Evolutionary conservation across 2,888 invertebrate species (phyloP).

Genomic region (Melieria omissa): DNA sequence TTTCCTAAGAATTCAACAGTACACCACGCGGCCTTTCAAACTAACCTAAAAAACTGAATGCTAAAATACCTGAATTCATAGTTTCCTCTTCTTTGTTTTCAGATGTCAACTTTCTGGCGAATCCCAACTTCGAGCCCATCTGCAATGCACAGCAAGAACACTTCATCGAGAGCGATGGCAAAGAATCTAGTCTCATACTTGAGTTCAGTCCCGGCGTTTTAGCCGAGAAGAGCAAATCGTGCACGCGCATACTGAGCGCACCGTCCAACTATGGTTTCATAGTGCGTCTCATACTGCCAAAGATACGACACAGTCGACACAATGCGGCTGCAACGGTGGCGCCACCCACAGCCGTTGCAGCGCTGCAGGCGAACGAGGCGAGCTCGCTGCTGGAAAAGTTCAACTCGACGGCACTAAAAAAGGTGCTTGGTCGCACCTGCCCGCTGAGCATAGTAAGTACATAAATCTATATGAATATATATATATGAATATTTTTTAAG

Average conservation of each 20-base stretch:
- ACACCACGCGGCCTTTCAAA: too few species aligned
- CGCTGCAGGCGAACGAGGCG: slow-evolving; percentile 43
- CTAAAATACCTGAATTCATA: background rate
- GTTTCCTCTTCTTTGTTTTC: slow-evolving; percentile 33
- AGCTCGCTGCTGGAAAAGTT: slow-evolving; percentile 46
- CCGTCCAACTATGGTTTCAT: slow-evolving; percentile 64
- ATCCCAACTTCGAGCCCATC: slow-evolving; percentile 62
- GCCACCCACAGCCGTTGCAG: background rate
- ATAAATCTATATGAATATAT: background rate
- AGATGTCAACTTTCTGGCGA: slow-evolving; percentile 58
- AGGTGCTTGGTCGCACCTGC: slow-evolving; percentile 55
- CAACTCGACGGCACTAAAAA: slow-evolving; percentile 45
- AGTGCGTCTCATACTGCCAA: slow-evolving; percentile 62
- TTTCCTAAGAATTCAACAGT: too few species aligned
- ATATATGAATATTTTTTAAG: too few species aligned
- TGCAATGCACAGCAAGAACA: slow-evolving; percentile 63
- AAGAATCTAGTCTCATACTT: slow-evolving; percentile 65
- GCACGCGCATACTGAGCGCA: slow-evolving; percentile 62
- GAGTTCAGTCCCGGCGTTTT: slow-evolving; percentile 60
- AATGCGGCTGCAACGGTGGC: background rate
- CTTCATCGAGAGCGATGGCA: slow-evolving; percentile 64
- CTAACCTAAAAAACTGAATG: too few species aligned
- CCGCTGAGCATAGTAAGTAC: slow-evolving; percentile 65
- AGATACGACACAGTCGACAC: slow-evolving; percentile 52
- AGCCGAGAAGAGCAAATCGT: slow-evolving; percentile 52